phyloP scores from a whole-genome alignment of 2,888 invertebrate species.

The Sinhomidia bicolor region DNA sequence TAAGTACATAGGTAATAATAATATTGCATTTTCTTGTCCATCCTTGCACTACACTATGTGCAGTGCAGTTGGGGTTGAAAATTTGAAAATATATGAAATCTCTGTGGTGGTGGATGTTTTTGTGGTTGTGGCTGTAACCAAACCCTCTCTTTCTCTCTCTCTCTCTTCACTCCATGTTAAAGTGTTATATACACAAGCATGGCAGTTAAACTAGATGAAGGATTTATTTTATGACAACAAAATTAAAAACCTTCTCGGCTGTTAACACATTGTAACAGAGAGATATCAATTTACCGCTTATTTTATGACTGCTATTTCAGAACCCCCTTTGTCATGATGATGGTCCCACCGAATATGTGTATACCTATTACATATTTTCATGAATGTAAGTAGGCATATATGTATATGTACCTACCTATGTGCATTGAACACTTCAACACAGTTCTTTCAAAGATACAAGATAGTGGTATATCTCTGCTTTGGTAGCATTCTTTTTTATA shows the following conservation, averaged over 20 bases:
- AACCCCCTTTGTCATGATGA: conserved; percentile 63
- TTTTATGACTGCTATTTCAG: conserved; percentile 72
- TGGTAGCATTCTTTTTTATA: neutral
- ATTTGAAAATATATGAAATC: conserved; percentile 41
- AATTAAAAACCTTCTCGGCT: conserved; percentile 74
- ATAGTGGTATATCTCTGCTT: too few species aligned
- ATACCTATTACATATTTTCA: too few species aligned
- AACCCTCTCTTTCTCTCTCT: conserved; percentile 6
- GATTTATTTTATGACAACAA: conserved; percentile 75
- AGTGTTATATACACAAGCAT: neutral
- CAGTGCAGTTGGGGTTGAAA: conserved; percentile 19
- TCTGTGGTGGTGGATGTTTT: conserved; percentile 38
- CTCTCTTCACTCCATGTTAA: conserved; percentile 17
- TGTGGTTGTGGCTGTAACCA: conserved; percentile 33
- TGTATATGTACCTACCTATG: neutral
- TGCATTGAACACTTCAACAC: neutral
- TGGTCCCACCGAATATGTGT: conserved; percentile 18
- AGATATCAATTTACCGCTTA: conserved; percentile 75
- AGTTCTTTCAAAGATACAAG: neutral
- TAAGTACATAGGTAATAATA: neutral
- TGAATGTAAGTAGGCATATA: too few species aligned
- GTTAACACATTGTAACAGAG: conserved; percentile 74
- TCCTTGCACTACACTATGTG: too few species aligned
- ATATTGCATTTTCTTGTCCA: neutral
- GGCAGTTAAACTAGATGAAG: conserved; percentile 66